Percentiles rank a stretch among this genome's conserved stretches.
phyloP scores from a whole-genome alignment of 1,140 invertebrate genomes.

The Eufriesea mexicana region DNA sequence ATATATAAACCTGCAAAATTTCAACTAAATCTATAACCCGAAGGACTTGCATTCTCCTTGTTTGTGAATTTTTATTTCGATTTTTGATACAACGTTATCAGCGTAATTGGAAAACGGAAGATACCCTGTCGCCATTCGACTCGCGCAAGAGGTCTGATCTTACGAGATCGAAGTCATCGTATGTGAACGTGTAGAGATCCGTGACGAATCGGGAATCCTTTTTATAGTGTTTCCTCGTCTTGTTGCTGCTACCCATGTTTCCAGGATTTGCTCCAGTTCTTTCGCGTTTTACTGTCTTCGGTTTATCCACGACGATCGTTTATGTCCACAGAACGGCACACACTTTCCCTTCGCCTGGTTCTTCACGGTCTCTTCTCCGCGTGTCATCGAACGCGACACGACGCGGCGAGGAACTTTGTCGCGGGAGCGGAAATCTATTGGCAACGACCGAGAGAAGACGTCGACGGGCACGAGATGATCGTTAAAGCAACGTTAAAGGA shows the following conservation, averaged over 20 bases:
- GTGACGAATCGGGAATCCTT: constrained; percentile 91
- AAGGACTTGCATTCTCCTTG: no score
- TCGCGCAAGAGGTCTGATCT: constrained; percentile 50
- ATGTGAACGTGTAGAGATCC: constrained; percentile 92
- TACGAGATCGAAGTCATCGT: constrained; percentile 85
- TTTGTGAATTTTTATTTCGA: no score
- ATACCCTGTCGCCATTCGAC: constrained; percentile 37
- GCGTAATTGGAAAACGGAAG: no score
- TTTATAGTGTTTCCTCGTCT: constrained; percentile 88
- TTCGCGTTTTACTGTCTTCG: neutral
- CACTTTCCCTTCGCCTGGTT: neutral
- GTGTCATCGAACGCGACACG: neutral
- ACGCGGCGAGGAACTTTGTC: no score
- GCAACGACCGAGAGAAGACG: neutral
- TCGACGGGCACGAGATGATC: no score
- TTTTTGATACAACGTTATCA: no score
- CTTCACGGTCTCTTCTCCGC: constrained; percentile 7
- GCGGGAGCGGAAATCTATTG: no score
- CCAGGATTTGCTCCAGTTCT: neutral
- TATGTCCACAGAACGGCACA: neutral
- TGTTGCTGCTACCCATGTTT: constrained; percentile 78
- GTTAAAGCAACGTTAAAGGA: neutral
- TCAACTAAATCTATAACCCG: no score
- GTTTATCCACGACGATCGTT: neutral
- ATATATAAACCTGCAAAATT: no score